Conservation (phyloP, 2,113 vertebrate genomes). For the Bufo gargarizans region DNA sequence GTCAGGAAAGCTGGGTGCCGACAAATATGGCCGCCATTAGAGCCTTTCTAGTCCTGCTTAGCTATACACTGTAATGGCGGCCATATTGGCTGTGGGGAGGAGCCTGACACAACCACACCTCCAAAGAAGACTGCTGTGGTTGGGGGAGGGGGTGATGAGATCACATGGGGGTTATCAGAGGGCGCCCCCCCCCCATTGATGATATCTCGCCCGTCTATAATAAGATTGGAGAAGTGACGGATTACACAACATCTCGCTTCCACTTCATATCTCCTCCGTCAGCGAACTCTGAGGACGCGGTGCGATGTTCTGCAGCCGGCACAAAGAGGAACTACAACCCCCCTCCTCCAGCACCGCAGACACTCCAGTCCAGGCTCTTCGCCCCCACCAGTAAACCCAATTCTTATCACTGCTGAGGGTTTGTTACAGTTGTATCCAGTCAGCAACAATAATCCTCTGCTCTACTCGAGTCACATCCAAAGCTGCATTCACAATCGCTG, state of each 20-base stretch:
- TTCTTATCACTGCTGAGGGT: neutral
- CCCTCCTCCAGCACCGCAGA: neutral
- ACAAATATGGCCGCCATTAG: no score
- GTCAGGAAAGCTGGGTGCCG: no score
- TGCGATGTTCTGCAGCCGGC: neutral
- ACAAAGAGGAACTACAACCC: neutral
- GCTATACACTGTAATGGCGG: no score
- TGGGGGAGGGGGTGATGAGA: neutral
- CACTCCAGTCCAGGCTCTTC: no score
- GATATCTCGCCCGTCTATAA: neutral
- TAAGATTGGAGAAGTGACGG: conserved; percentile 28
- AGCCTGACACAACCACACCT: no score
- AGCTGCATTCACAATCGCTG: neutral
- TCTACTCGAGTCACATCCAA: neutral
- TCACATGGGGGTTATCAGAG: no score
- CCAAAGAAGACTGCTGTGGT: neutral
- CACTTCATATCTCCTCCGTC: neutral
- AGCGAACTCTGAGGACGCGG: neutral
- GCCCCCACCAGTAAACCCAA: no score
- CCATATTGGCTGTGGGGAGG: no score
- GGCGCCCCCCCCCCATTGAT: neutral
- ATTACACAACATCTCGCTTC: neutral
- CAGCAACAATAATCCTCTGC: no score
- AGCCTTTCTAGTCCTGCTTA: no score
- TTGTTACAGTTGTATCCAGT: neutral